phyloP scores from a whole-genome alignment of 2,797 vertebrate genomes.

The Oceanodroma leucorhoa region DNA sequence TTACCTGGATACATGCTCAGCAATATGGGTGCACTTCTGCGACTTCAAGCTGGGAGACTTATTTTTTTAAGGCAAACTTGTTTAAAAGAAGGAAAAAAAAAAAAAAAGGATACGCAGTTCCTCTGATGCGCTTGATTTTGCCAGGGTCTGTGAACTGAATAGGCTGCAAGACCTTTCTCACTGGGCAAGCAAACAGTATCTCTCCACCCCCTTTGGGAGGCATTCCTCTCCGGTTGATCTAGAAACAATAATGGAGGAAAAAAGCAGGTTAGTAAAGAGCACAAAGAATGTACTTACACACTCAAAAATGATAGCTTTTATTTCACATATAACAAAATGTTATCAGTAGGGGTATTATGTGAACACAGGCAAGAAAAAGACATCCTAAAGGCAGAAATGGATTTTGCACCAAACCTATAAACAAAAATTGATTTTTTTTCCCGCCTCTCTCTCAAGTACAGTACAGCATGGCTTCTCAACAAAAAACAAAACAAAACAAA shows the following conservation, averaged over 20 bases:
- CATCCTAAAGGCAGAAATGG: background rate
- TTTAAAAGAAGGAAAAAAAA: background rate
- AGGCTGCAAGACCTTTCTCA: conserved; percentile 84
- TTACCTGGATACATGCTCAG: background rate
- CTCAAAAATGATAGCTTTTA: background rate
- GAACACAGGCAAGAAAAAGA: background rate
- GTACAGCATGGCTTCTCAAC: background rate
- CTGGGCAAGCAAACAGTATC: conserved; percentile 88
- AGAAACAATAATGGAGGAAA: background rate
- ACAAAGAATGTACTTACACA: background rate
- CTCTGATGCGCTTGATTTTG: conserved; percentile 96
- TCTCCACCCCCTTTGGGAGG: conserved; percentile 94
- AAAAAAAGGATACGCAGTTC: conserved; percentile 92
- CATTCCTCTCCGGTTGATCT: conserved; percentile 91
- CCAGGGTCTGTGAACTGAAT: conserved; percentile 89
- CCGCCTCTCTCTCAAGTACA: background rate
- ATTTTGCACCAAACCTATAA: background rate
- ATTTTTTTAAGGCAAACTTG: background rate
- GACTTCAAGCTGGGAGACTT: background rate
- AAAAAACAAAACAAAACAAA: background rate
- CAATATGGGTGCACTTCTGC: accelerated
- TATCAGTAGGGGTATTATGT: background rate
- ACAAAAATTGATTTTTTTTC: background rate
- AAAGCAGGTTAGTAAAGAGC: background rate
- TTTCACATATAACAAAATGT: background rate